These are phyloP conservation scores for Leptopilina syphax DNA, from an alignment of 2,888 invertebrate species.

Conservation along the genomic window DNA sequence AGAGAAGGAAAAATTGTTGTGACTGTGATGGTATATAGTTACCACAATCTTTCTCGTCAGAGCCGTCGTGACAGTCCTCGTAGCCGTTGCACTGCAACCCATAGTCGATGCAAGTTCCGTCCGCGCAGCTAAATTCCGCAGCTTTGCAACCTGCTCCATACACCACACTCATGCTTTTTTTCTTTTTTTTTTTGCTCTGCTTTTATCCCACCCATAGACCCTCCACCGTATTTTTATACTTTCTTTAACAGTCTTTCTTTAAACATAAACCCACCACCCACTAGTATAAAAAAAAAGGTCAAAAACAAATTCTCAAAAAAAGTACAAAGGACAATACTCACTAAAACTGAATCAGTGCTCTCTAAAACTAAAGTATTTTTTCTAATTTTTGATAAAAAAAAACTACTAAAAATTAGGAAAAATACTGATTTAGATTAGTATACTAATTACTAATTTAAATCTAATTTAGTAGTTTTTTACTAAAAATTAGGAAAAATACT, in stretches of 20 bases:
- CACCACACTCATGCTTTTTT: constrained; percentile 73
- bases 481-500: too few relatives aligned
- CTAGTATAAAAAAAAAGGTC: neutral
- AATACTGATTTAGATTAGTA: too few relatives aligned
- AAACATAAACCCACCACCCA: constrained; percentile 5
- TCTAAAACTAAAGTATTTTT: too few relatives aligned
- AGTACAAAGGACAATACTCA: too few relatives aligned
- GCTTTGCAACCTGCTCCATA: constrained; percentile 77
- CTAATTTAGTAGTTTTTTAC: too few relatives aligned
- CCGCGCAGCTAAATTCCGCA: constrained; percentile 78
- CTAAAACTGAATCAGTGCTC: too few relatives aligned
- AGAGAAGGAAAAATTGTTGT: constrained; percentile 47
- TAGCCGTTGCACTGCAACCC: constrained; percentile 80
- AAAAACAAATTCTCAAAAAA: neutral
- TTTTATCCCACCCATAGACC: neutral
- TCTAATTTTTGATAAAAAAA: too few relatives aligned
- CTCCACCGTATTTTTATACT: constrained; percentile 7
- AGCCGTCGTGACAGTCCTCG: constrained; percentile 80
- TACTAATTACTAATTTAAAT: too few relatives aligned
- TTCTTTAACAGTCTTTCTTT: neutral
- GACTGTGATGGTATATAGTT: constrained; percentile 66
- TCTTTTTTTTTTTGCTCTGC: constrained; percentile 40
- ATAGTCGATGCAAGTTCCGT: constrained; percentile 81
- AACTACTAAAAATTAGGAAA: too few relatives aligned
- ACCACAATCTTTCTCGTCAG: constrained; percentile 80